A percentile compares a stretch with the other conserved stretches of the same genome.
phyloP scores from a whole-genome alignment of 1,140 invertebrate genomes.

The Lucilia sericata region DNA sequence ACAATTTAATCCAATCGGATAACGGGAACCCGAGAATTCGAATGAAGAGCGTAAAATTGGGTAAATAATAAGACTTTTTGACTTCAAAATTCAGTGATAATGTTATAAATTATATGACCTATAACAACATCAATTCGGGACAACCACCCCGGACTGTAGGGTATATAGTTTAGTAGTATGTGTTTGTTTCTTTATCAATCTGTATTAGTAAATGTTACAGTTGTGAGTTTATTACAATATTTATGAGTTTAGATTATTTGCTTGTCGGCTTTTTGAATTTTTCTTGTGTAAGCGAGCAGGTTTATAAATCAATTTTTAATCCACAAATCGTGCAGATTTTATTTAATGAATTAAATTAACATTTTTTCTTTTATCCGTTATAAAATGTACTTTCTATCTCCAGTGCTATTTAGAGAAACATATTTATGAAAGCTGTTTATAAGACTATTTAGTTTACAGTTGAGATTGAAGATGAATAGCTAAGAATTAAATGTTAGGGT shows the following conservation, averaged over 20 bases:
- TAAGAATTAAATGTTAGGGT: neutral
- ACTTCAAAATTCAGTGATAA: no score
- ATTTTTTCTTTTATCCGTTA: neutral
- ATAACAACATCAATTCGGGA: no score
- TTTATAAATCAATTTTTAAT: constrained; percentile 50
- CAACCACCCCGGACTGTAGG: no score
- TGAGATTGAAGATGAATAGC: neutral
- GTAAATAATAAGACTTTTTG: no score
- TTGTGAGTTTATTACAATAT: neutral
- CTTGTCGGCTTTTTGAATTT: neutral
- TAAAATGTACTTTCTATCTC: neutral
- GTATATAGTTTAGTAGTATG: neutral
- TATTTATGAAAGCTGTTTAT: neutral
- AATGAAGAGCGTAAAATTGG: no score
- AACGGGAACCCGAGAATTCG: no score
- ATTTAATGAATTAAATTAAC: constrained; percentile 43
- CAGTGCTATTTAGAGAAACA: neutral
- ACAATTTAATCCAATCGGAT: no score
- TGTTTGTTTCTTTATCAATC: neutral
- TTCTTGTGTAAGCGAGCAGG: neutral
- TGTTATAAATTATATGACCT: no score
- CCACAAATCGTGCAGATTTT: constrained; percentile 39
- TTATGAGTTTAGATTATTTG: constrained; percentile 1
- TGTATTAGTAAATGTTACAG: neutral
- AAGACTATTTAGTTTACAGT: neutral